These are phyloP conservation scores for Perca schrenkii DNA, from an alignment of 2,113 vertebrate genomes.

Conservation along the genomic window DNA sequence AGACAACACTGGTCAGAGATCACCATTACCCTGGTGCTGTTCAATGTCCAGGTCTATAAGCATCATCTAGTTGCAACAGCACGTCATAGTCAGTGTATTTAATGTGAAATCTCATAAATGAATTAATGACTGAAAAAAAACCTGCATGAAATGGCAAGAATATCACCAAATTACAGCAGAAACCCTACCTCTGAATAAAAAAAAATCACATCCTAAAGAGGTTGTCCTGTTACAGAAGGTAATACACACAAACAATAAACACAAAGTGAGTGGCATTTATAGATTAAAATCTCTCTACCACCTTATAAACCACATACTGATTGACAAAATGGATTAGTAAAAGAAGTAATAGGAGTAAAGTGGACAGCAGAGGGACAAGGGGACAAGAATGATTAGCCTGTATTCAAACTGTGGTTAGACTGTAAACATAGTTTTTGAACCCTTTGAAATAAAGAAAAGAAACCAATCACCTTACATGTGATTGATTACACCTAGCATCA, in stretches of 20 bases:
- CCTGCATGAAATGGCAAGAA: background rate
- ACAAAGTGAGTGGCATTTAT: constrained; percentile 6
- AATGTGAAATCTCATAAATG: background rate
- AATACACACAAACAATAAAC: constrained; percentile 8
- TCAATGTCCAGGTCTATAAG: background rate
- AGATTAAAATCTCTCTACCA: background rate
- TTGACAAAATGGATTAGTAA: constrained; percentile 3
- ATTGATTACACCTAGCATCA: background rate
- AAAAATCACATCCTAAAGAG: background rate
- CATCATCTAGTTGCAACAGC: background rate
- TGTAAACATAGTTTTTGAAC: background rate
- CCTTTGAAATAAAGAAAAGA: background rate
- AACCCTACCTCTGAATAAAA: background rate
- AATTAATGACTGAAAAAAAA: background rate
- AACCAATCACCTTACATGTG: background rate
- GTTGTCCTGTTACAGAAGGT: background rate
- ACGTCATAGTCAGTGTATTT: too few species aligned
- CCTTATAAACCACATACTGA: background rate
- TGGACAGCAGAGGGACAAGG: background rate
- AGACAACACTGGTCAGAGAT: constrained; percentile 49
- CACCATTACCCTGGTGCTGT: constrained; percentile 6
- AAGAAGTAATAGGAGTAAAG: background rate
- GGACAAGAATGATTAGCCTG: background rate
- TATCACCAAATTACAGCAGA: background rate
- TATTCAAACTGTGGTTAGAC: background rate